A percentile compares a stretch with the other conserved stretches of the same genome.
These are phyloP conservation scores for Trichopria drosophilae DNA, from an alignment of 2,888 invertebrate genomes.

Conservation along the genomic window DNA sequence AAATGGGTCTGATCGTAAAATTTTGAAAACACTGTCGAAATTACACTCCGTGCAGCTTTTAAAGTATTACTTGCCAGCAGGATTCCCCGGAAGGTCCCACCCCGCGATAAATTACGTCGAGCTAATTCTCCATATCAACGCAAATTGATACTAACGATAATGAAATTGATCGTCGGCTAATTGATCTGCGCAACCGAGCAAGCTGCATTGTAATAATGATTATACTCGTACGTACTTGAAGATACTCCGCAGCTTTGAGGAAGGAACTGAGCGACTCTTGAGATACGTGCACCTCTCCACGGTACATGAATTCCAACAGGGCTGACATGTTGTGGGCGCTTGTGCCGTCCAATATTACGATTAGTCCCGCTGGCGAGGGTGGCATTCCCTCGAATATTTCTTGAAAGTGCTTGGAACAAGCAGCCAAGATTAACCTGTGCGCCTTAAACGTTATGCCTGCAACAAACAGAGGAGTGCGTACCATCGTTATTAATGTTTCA, in stretches of 20 bases:
- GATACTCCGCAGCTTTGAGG: slow-evolving; percentile 86
- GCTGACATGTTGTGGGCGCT: slow-evolving; percentile 89
- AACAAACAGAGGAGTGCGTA: no score
- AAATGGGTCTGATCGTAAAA: no score
- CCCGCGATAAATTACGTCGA: no score
- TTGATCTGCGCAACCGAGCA: not conserved
- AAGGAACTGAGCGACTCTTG: slow-evolving; percentile 90
- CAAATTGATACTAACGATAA: no score
- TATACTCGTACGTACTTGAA: slow-evolving; percentile 76
- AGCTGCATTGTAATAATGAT: no score
- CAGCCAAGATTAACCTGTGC: slow-evolving; percentile 87
- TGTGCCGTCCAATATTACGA: slow-evolving; percentile 88
- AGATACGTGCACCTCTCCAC: slow-evolving; percentile 90
- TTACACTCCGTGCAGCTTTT: no score
- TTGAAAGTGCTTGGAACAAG: slow-evolving; percentile 91
- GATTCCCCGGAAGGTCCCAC: no score
- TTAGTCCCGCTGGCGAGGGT: slow-evolving; percentile 75
- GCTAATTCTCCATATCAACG: no score
- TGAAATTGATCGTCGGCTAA: not conserved
- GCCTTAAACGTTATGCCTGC: slow-evolving; percentile 88
- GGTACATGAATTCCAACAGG: slow-evolving; percentile 90
- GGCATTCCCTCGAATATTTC: slow-evolving; percentile 88
- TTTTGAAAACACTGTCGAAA: no score
- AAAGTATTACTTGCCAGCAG: no score
- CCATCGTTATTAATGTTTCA: no score